A percentile compares a stretch with the other conserved stretches of the same genome.
Conservation (phyloP, 2,888 invertebrate species). For the Atrina japonica region DNA sequence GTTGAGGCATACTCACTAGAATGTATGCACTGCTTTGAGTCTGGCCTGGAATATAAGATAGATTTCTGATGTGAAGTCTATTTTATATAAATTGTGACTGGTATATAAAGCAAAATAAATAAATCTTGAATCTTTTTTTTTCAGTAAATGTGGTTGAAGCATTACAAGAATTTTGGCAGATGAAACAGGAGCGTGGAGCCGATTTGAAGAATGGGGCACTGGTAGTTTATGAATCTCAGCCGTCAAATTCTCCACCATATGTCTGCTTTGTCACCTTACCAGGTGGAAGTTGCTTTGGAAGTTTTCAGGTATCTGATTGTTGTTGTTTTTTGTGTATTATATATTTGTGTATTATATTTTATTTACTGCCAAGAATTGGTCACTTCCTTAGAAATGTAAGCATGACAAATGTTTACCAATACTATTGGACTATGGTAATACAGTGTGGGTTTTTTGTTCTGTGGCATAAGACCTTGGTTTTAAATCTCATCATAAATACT, state of each 20-base stretch:
- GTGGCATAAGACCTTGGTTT: not conserved
- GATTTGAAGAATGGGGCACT: conserved; percentile 92
- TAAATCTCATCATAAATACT: not conserved
- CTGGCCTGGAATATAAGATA: too few relatives aligned
- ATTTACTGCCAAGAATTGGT: too few relatives aligned
- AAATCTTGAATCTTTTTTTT: too few relatives aligned
- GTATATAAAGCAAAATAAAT: too few relatives aligned
- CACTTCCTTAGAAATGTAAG: too few relatives aligned
- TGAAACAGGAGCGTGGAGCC: conserved; percentile 94
- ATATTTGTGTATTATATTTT: not conserved
- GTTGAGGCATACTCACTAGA: too few relatives aligned
- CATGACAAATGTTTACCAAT: too few relatives aligned
- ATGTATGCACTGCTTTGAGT: too few relatives aligned
- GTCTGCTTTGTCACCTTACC: conserved; percentile 96
- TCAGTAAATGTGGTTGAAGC: conserved; percentile 98
- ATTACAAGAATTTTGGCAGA: conserved; percentile 98
- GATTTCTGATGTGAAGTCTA: too few relatives aligned
- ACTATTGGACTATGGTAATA: not conserved
- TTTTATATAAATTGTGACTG: too few relatives aligned
- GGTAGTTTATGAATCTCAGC: conserved; percentile 97
- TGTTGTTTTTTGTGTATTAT: conserved; percentile 1
- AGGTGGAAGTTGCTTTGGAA: conserved; percentile 97
- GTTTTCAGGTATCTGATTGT: conserved; percentile 97
- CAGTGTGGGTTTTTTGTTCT: not conserved
- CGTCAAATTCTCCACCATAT: conserved; percentile 93